Base-by-base conservation (phyloP, 2,113 vertebrate species). In the Mobula hypostoma region DNA sequence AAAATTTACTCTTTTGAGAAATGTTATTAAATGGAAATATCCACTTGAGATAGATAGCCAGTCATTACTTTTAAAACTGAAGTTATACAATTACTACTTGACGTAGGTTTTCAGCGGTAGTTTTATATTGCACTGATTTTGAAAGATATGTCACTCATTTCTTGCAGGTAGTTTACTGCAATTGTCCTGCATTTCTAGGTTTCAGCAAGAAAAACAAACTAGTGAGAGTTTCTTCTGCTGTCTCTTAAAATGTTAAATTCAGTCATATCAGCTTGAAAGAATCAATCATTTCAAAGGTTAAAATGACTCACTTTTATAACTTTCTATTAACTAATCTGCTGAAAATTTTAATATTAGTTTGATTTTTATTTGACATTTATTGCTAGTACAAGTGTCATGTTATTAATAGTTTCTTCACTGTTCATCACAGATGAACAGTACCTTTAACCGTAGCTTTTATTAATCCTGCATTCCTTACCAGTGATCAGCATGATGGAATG, bases 321-420 rank as follows among this genome's bases (percentile, higher is more conserved):
- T 68, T 88, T 32, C 85, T 66, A 90, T 90, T 66, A 90, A 68
- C 14, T 36, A 61, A 14, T 68, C 85, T 68, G 29, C n/a, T 61
- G 66, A 61, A 90, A 90, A 90, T 29, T 66, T 90, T 90, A 90
- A 90, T 90, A 90, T 66, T 32, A 68, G 61, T 68, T 90, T 90
- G 61, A 90, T 32, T 90, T 90, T 90, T 90, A 90, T 90, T 90
- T 66, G 85, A 90, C 85, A 90, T 90, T 90, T 90, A 90, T 90
- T 36, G 63, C 27, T 61, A 32, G 85, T 66, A 32, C 12, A 0
- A 66, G 6, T 90, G 85, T n/a, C n/a, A 66, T 66, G 14, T 66
- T 90, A 90, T 88, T 88, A 88, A 88, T 88, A 63, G 58, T n/a
- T 88, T 88, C 24, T 27, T 63, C 58, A 12, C 56, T 88, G 58